Evolutionary conservation across 2,888 invertebrate genomes (phyloP).

Genomic region (Drosophila siamana): DNA sequence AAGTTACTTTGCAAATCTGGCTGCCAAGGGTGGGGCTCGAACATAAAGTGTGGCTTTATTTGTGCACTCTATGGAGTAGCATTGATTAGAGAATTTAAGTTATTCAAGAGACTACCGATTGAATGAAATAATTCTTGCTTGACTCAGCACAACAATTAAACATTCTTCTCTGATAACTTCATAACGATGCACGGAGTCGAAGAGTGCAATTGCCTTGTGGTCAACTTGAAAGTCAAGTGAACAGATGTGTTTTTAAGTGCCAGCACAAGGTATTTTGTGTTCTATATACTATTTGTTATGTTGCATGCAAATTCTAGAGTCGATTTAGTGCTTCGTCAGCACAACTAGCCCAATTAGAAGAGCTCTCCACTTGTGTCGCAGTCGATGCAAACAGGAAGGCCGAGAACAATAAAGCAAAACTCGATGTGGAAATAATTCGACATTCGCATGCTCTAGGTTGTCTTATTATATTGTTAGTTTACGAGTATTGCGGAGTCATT

Average conservation of each 20-base stretch:
- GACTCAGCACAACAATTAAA: background rate
- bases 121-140: background rate
- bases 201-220: conserved; percentile 8
- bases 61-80: background rate
- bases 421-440: conserved; percentile 23
- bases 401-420: conserved; percentile 23
- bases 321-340: conserved; percentile 47
- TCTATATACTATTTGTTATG: background rate
- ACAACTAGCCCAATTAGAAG: conserved; percentile 45
- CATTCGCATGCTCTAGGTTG: conserved; percentile 45
- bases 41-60: background rate
- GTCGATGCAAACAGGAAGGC: conserved; percentile 48
- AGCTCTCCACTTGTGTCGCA: conserved; percentile 11
- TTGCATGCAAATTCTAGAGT: conserved; percentile 8
- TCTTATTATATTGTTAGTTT: conserved; percentile 11
- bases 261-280: conserved; percentile 9
- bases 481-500: conserved; percentile 18
- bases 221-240: conserved; percentile 11
- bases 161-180: background rate
- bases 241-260: conserved; percentile 11
- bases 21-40: background rate
- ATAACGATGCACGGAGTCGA: background rate
- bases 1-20: conserved; percentile 11
- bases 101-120: background rate
- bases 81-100: background rate